Percentiles rank a stretch among this genome's conserved stretches.
Evolutionary conservation across 1,140 invertebrate species (phyloP).

Genomic region (Drosophila lowei): DNA sequence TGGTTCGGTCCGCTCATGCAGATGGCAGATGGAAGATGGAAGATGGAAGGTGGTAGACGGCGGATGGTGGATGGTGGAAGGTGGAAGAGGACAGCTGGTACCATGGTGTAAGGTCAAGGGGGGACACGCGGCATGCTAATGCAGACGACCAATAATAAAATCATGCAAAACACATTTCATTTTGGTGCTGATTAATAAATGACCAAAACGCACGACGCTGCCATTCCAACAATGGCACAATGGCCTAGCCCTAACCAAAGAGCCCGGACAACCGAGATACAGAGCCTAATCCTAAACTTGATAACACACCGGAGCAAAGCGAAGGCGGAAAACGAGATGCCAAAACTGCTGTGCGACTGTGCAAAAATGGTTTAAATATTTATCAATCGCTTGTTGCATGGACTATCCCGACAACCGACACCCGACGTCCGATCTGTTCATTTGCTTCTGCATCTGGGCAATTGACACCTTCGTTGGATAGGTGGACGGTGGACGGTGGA

Average conservation of each 20-base stretch:
- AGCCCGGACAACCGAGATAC: not conserved
- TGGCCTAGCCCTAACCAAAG: constrained; percentile 7
- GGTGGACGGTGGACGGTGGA: too few species aligned
- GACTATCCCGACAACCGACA: not conserved
- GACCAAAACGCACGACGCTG: constrained; percentile 27
- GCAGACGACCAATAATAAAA: constrained; percentile 65
- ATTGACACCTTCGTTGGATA: constrained; percentile 49
- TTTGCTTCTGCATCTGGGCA: constrained; percentile 36
- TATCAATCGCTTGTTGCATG: constrained; percentile 28
- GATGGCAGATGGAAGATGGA: not conserved
- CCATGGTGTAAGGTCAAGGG: not conserved
- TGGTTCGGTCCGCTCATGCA: constrained; percentile 32
- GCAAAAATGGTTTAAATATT: constrained; percentile 35
- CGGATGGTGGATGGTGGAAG: not conserved
- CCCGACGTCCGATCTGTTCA: not conserved
- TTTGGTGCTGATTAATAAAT: constrained; percentile 63
- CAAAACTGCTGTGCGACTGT: constrained; percentile 5
- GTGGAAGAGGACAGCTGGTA: not conserved
- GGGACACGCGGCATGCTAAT: constrained; percentile 53
- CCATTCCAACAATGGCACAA: not conserved
- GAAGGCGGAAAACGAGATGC: not conserved
- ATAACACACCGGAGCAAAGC: constrained; percentile 5
- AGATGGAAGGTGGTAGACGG: constrained; percentile 13
- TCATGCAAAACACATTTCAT: constrained; percentile 69
- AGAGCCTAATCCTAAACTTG: not conserved